These are phyloP conservation scores for Mesocentrotus franciscanus DNA, from an alignment of 53 echinoderm and acorn worm genomes.

Conservation along the genomic window DNA sequence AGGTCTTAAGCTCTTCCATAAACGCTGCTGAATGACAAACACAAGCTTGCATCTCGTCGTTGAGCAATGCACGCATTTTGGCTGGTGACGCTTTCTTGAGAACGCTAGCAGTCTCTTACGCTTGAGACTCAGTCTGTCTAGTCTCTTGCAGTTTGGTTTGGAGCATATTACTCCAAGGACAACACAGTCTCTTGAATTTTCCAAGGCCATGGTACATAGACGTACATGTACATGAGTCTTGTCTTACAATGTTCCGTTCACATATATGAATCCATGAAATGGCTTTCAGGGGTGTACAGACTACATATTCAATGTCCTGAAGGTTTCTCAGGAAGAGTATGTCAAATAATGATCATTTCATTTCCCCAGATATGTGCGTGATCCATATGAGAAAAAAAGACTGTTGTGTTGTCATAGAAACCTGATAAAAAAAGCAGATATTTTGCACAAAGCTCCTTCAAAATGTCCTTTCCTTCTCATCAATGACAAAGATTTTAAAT, in stretches of 20 bases:
- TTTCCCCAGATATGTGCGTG: neutral
- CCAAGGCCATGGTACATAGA: conserved; percentile 7
- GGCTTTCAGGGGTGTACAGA: neutral
- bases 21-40: neutral
- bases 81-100: neutral
- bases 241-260: neutral
- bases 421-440: neutral
- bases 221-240: neutral
- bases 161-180: conserved; percentile 28
- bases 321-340: neutral
- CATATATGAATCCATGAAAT: neutral
- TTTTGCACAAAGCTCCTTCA: neutral
- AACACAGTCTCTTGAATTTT: neutral
- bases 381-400: neutral
- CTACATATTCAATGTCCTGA: neutral
- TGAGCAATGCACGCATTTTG: conserved; percentile 5
- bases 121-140: conserved; percentile 24
- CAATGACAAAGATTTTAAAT: neutral
- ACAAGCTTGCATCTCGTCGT: conserved; percentile 9
- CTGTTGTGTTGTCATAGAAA: conserved; percentile 4
- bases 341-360: neutral
- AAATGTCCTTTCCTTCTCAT: neutral
- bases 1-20: conserved; percentile 25
- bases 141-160: conserved; percentile 20
- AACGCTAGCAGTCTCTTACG: neutral